Evolutionary conservation across 2,888 invertebrate species (phyloP), one percentile per base, ranked within the genome.

Genomic region (Rutpela maculata): DNA sequence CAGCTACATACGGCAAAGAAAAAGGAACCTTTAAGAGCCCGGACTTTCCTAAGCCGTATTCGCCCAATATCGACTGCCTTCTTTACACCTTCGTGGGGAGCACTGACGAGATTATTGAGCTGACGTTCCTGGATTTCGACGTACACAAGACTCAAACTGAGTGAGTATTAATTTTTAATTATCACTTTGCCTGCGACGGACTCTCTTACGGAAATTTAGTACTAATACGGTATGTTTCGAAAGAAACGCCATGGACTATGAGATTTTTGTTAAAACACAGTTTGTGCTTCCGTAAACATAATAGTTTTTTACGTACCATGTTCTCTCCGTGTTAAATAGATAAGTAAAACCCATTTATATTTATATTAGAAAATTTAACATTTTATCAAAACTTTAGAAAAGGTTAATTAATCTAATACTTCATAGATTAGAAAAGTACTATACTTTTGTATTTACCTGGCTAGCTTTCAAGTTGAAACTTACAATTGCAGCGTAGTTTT

Each of bases 11-110:
- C 88, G 94, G 95, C 85, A 95, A 94, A 90, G 94, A 94, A 88
- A 93, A 93, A 82, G 97, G 96, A 80, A 93, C 93, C 65, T 97
- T 97, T 91, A 95, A 93, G 88, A 96, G 96, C 84, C 97, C 97
- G 18, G 95, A 96, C 90, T 96, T 94, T 90, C 96, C 96, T 4
- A 92, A 93, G 79, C 92, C 93, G 76, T 96, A 96, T 90, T 94
- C 94, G 9, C 89, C 93, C 76, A 93, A 93, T 86, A 92, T 95
- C 88, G 93, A 95, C 91, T 97, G 97, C 88, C 93, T 97, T 69
- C 93, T 97, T 73, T 97, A 96, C 92, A 95, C 95, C 50, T 97
- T 97, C 91, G 91, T 93, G 84, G 96, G 95, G 1, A 93, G 93
- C 78, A 92, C 93, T 18, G 94, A 95, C 87, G 95, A 96, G 90